Evolutionary conservation across 2,797 vertebrate genomes (phyloP).

Genomic region (Onychomys torridus): DNA sequence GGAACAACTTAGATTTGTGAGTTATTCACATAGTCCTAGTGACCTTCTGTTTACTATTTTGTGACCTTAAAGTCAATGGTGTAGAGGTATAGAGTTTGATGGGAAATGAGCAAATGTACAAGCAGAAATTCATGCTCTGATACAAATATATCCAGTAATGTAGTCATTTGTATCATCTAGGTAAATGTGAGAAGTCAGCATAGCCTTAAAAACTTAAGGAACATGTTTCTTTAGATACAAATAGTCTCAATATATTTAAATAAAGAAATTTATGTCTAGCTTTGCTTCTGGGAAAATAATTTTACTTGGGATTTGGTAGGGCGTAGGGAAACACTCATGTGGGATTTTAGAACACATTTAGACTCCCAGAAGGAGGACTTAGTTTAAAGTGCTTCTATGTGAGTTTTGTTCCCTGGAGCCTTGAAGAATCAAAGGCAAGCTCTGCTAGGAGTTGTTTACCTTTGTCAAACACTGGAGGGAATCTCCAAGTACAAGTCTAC

Average conservation of each 20-base stretch:
- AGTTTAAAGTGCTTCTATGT: background rate
- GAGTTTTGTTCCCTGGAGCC: background rate
- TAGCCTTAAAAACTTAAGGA: background rate
- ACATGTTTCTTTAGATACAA: background rate
- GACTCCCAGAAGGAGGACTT: background rate
- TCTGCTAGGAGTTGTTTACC: background rate
- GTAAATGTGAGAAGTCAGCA: background rate
- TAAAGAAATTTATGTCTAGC: background rate
- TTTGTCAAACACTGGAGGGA: background rate
- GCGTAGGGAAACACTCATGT: background rate
- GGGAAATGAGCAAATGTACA: background rate
- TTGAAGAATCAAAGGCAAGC: background rate
- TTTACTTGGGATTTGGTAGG: background rate
- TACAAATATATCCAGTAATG: background rate
- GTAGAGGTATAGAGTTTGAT: background rate
- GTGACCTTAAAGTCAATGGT: background rate
- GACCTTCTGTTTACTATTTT: background rate
- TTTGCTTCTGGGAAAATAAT: slow-evolving; percentile 24
- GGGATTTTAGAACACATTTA: background rate
- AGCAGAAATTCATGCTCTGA: background rate
- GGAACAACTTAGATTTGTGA: background rate
- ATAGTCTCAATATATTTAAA: background rate
- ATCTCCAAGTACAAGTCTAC: background rate
- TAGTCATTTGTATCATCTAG: background rate
- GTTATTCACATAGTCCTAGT: background rate